These are phyloP conservation scores for Aplysina aerophoba DNA, from an alignment of 37 sponge, comb jelly and placozoan species.

Conservation along the genomic window DNA sequence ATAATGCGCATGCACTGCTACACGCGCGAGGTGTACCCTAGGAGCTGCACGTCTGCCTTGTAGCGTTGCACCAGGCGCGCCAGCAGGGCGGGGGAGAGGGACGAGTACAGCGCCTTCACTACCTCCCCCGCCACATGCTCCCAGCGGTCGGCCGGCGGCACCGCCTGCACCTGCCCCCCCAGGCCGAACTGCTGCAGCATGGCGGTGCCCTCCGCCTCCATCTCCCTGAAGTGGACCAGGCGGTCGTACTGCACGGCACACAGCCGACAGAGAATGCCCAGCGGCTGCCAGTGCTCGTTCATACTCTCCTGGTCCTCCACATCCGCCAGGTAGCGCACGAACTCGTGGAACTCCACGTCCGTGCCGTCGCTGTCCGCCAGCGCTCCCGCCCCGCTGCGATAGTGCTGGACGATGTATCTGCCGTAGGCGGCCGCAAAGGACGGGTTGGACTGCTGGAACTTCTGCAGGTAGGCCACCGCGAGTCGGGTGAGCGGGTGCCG, in stretches of 20 bases:
- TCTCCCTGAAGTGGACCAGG: constrained; percentile 26
- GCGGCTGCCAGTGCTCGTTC: constrained; percentile 62
- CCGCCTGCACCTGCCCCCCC: not conserved
- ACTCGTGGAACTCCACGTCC: constrained; percentile 51
- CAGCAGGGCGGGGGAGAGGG: constrained; percentile 28
- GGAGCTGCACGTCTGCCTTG: constrained; percentile 30
- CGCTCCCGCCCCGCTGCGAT: constrained; percentile 20
- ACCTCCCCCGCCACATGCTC: not conserved
- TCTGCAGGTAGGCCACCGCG: constrained; percentile 31
- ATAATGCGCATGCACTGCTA: too few species aligned
- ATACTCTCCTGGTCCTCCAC: not conserved
- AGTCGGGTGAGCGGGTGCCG: constrained; percentile 48
- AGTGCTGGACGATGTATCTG: constrained; percentile 35
- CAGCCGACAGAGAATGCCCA: constrained; percentile 30
- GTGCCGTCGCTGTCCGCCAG: not conserved
- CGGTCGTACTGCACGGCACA: constrained; percentile 37
- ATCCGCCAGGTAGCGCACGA: constrained; percentile 34
- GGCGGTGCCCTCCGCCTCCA: constrained; percentile 28
- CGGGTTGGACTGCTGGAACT: constrained; percentile 32
- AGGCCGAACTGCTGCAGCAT: constrained; percentile 20
- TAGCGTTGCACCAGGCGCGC: constrained; percentile 41
- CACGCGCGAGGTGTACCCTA: constrained; percentile 31
- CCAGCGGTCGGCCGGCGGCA: constrained; percentile 21
- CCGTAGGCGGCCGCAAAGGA: constrained; percentile 48
- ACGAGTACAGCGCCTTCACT: constrained; percentile 7